phyloP scores from a whole-genome alignment of 2,888 invertebrate genomes.

The Arge pagana region DNA sequence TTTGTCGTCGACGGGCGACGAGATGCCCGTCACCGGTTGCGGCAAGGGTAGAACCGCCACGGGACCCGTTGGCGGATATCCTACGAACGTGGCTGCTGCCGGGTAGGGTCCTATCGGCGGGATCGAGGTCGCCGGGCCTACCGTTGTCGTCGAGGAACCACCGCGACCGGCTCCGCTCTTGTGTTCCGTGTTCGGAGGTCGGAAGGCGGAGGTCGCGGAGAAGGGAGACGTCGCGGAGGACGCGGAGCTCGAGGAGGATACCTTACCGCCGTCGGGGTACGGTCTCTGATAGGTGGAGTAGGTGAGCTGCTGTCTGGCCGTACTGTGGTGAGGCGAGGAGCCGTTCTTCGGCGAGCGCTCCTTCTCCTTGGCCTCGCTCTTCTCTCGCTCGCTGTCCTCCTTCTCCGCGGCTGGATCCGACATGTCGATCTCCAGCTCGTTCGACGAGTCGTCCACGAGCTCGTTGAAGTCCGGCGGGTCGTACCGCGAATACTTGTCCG shows the following conservation, averaged over 20 bases:
- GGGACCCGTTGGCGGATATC: conserved; percentile 64
- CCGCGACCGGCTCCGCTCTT: conserved; percentile 58
- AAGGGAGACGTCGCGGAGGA: conserved; percentile 66
- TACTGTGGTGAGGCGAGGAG: conserved; percentile 40
- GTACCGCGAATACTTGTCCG: conserved; percentile 65
- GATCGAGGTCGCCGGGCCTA: conserved; percentile 43
- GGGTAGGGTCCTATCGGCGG: conserved; percentile 65
- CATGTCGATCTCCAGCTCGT: conserved; percentile 80
- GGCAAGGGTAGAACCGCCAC: conserved; percentile 50
- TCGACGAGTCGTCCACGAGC: conserved; percentile 74
- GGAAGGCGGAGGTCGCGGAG: conserved; percentile 78
- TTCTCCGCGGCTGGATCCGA: conserved; percentile 72
- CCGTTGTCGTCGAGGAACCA: conserved; percentile 31
- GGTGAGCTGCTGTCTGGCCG: conserved; percentile 45
- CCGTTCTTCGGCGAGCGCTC: conserved; percentile 54
- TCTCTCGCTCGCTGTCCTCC: conserved; percentile 65
- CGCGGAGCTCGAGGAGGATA: conserved; percentile 54
- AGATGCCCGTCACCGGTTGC: conserved; percentile 45
- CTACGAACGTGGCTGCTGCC: conserved; percentile 77
- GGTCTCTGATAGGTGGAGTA: conserved; percentile 59
- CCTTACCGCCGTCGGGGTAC: conserved; percentile 63
- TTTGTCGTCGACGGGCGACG: conserved; percentile 57
- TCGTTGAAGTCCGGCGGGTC: conserved; percentile 78
- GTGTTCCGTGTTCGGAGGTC: conserved; percentile 71
- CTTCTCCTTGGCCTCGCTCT: conserved; percentile 59